Conservation (phyloP, 2,113 vertebrate species). For the Tautogolabrus adspersus region DNA sequence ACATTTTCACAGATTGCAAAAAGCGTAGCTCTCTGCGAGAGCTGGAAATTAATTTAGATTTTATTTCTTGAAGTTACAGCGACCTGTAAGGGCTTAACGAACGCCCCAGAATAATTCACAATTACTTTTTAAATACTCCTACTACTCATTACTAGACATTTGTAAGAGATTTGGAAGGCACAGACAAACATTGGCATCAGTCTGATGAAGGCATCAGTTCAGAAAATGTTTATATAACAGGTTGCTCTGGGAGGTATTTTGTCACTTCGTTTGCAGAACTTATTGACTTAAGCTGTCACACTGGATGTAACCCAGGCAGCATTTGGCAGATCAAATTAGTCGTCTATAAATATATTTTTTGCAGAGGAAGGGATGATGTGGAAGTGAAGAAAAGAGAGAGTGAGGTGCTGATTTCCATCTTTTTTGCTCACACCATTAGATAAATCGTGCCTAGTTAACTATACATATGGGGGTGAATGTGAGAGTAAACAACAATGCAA, state of each 20-base stretch:
- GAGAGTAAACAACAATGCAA: conserved; percentile 37
- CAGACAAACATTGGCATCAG: not conserved
- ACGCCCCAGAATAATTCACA: too few species aligned
- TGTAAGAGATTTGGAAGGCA: not conserved
- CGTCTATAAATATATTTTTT: not conserved
- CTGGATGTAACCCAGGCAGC: not conserved
- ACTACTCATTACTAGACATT: not conserved
- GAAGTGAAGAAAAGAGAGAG: not conserved
- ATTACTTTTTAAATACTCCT: not conserved
- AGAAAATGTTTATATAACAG: not conserved
- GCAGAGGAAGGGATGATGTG: not conserved
- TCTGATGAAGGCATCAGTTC: not conserved
- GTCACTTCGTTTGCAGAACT: not conserved
- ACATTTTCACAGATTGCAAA: too few species aligned
- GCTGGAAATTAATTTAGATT: too few species aligned
- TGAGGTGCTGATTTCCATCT: not conserved
- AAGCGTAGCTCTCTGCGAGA: too few species aligned
- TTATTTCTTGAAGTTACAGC: too few species aligned
- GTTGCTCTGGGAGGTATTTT: not conserved
- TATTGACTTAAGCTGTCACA: not conserved
- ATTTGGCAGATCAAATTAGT: not conserved
- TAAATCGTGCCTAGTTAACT: conserved; percentile 38
- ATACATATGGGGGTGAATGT: conserved; percentile 11
- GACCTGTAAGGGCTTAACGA: too few species aligned
- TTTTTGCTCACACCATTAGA: conserved; percentile 2